Base-by-base conservation (phyloP, 2,888 invertebrate species). In the Tiliacea citrago region DNA sequence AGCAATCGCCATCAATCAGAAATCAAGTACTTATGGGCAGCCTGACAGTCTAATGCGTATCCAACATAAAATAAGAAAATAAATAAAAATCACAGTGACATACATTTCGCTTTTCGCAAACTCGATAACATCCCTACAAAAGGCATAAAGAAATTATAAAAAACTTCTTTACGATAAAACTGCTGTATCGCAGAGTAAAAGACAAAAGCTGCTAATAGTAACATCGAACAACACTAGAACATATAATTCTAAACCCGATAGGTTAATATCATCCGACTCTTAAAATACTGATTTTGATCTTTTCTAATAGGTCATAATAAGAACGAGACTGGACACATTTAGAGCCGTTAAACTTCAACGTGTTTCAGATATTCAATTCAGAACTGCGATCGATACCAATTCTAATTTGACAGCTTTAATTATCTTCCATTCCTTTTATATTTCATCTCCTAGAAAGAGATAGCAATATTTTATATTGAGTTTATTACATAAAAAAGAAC, bases 11-110 rank as follows among this genome's bases (percentile, higher is more conserved):
- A 51, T 51, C 10, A 51, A 51, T 10, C 1, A n/a, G 4, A 51
- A 51, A 9, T 10, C n/a, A 51, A 51, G 10, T 51, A n/a, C 21
- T 0, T 42, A 4, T 2, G 4, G 29, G 8, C 5, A 45, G n/a
- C 4, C 0, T 3, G 8, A 0, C 45, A 63, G n/a, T 0, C 57
- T 24, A 65, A 78, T 47, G 16, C 55, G 21, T 49, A 61, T 39
- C 60, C 1, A 61, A 18, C 42, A 68, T 51, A 69, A n/a, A 62
- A 47, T 42, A 60, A 45, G 42, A 39, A 72, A 79, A 83, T 75
- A 83, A 82, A 83, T 83, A 79, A 79, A 71, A 81, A 81, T 81
- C 80, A 83, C 81, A 83, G 83, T 66, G 21, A 42, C n/a, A 69
- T 67, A 68, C 58, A 73, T 67, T 57, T 68, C 39, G 72, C 42